These are phyloP conservation scores for Argynnis bischoffii DNA, from an alignment of 2,888 invertebrate genomes.

Conservation along the genomic window DNA sequence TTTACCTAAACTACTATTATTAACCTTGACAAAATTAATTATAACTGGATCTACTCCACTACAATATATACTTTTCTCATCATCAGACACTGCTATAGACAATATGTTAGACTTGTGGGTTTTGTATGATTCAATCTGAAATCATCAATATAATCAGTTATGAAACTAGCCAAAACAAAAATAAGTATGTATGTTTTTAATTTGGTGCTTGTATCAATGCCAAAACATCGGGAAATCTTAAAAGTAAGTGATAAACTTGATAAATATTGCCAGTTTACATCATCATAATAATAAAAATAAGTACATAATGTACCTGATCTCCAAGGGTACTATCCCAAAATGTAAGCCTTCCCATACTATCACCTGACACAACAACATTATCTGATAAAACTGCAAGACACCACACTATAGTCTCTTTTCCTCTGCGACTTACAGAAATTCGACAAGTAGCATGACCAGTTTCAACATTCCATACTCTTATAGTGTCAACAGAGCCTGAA, in stretches of 20 bases:
- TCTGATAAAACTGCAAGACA: conserved; percentile 90
- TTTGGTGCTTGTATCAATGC: too few species aligned
- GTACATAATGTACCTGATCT: conserved; percentile 74
- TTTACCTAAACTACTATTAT: conserved; percentile 76
- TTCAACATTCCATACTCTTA: conserved; percentile 93
- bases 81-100: conserved; percentile 86
- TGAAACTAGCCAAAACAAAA: too few species aligned
- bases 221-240: too few species aligned
- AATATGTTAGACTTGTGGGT: conserved; percentile 93
- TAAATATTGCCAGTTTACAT: too few species aligned
- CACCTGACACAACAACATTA: conserved; percentile 93
- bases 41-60: conserved; percentile 93
- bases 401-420: conserved; percentile 92
- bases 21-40: conserved; percentile 87
- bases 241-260: too few species aligned
- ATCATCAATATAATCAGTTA: conserved; percentile 26
- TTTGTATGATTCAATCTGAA: conserved; percentile 87
- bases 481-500: conserved; percentile 89
- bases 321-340: conserved; percentile 94
- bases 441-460: conserved; percentile 93
- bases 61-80: conserved; percentile 87
- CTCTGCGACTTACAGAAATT: conserved; percentile 87
- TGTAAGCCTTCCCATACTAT: conserved; percentile 89
- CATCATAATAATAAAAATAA: too few species aligned
- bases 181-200: too few species aligned